Percentiles rank a stretch among this genome's conserved stretches.
Evolutionary conservation across 2,888 invertebrate species (phyloP).

Genomic region (Cistogaster globosa): DNA sequence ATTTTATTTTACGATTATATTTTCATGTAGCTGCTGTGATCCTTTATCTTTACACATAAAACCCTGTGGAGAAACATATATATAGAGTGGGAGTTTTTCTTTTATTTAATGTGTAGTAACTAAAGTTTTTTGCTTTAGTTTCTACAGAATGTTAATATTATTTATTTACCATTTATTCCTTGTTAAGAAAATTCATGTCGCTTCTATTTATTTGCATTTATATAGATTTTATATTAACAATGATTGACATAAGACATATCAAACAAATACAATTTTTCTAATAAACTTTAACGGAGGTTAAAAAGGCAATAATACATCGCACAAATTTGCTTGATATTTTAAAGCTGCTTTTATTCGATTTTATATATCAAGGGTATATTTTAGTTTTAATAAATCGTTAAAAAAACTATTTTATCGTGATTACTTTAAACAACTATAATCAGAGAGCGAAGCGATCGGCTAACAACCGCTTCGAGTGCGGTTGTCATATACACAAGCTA

Average conservation of each 20-base stretch:
- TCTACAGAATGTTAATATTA: constrained; percentile 26
- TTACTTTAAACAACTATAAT: too few species aligned
- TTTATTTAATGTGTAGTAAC: constrained; percentile 2
- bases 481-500: too few species aligned
- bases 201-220: constrained; percentile 15
- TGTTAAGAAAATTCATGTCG: constrained; percentile 14
- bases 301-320: too few species aligned
- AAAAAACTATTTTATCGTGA: too few species aligned
- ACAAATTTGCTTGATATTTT: too few species aligned
- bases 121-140: not conserved
- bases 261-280: constrained; percentile 2
- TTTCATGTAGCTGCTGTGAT: constrained; percentile 37
- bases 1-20: constrained; percentile 60
- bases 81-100: not conserved
- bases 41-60: constrained; percentile 36
- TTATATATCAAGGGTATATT: too few species aligned
- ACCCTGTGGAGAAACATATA: constrained; percentile 1
- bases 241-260: not conserved
- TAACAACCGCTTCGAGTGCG: too few species aligned
- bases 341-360: too few species aligned
- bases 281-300: too few species aligned
- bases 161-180: constrained; percentile 36
- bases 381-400: too few species aligned
- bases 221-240: not conserved
- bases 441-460: too few species aligned